Evolutionary conservation across 2,113 vertebrate genomes (phyloP).

Genomic region (Ammospiza caudacuta): DNA sequence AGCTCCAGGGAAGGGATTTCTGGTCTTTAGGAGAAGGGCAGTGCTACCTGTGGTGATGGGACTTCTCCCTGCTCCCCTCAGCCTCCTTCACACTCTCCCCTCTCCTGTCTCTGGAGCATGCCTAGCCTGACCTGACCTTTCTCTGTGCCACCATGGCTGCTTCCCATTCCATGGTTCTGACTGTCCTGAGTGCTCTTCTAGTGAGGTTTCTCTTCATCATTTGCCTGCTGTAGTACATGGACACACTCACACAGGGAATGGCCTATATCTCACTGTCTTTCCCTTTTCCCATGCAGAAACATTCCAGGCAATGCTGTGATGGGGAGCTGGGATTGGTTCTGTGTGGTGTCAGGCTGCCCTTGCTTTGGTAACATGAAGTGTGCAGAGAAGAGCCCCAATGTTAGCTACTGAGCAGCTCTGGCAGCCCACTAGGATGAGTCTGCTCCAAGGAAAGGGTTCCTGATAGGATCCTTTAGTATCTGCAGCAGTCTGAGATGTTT

Average conservation of each 20-base stretch:
- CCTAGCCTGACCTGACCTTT: neutral
- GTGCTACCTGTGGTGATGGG: neutral
- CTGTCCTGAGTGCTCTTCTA: neutral
- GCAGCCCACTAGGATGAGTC: neutral
- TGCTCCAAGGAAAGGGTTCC: neutral
- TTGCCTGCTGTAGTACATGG: neutral
- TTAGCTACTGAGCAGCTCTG: neutral
- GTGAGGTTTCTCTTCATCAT: neutral
- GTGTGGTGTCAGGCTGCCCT: neutral
- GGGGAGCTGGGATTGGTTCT: neutral
- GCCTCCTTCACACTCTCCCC: neutral
- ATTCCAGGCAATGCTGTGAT: neutral
- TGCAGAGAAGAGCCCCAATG: neutral
- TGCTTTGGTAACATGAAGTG: neutral
- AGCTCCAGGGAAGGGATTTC: neutral
- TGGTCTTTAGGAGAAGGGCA: neutral
- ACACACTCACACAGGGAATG: neutral
- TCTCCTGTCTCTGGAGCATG: conserved; percentile 14
- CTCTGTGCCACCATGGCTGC: neutral
- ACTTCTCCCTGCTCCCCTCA: neutral
- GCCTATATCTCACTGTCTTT: neutral
- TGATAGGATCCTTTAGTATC: neutral
- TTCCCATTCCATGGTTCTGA: neutral
- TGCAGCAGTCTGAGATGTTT: neutral
- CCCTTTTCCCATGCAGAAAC: neutral